phyloP scores from a whole-genome alignment of 2,113 vertebrate species.

The Syngnathus scovelli region DNA sequence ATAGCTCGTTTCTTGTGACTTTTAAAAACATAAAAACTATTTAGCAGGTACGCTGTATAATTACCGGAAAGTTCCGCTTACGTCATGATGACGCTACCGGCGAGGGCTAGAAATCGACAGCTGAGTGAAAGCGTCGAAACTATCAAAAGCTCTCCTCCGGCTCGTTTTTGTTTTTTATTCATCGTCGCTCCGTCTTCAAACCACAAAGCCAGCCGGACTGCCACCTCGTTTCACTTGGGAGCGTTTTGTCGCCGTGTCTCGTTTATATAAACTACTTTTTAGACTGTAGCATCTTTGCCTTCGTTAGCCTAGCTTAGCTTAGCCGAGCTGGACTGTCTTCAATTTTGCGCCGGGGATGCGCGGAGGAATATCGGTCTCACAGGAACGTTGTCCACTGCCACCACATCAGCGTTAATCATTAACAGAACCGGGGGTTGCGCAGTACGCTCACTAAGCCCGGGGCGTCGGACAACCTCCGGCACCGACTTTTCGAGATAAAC shows the following conservation, averaged over 20 bases:
- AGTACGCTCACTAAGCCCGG: not conserved
- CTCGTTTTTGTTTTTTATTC: not conserved
- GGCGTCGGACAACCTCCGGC: not conserved
- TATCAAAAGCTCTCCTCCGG: not conserved
- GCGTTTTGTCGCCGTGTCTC: not conserved
- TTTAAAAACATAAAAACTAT: not conserved
- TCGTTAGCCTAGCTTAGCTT: constrained; percentile 17
- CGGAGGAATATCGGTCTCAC: not conserved
- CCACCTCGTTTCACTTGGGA: not conserved
- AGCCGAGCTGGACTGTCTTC: constrained; percentile 22
- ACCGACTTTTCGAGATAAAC: not conserved
- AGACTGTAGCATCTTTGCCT: constrained; percentile 16
- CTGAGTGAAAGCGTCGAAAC: constrained; percentile 5
- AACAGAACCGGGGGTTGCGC: not conserved
- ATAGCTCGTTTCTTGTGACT: not conserved
- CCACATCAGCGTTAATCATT: constrained; percentile 15
- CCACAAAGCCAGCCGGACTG: not conserved
- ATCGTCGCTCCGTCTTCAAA: not conserved
- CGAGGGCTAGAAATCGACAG: not conserved
- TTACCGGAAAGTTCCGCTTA: not conserved
- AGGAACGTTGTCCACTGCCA: not conserved
- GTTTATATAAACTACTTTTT: not conserved
- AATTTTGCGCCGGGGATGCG: not conserved
- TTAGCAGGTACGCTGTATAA: not conserved
- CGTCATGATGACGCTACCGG: constrained; percentile 37